These are phyloP conservation scores for Cantharis nigra DNA, from an alignment of 2,888 invertebrate genomes.

Conservation along the genomic window DNA sequence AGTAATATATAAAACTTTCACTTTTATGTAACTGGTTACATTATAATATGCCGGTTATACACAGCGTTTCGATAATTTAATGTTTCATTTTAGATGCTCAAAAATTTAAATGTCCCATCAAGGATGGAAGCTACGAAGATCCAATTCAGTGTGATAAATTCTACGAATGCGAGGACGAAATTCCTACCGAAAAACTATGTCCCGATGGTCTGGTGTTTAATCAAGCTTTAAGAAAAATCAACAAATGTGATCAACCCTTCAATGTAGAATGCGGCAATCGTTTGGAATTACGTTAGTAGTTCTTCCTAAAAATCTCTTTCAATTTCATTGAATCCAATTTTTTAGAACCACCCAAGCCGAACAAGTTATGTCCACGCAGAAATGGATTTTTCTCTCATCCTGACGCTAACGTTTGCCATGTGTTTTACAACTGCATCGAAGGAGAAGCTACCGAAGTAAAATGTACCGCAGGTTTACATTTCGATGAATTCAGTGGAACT, in stretches of 20 bases:
- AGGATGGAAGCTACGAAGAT: constrained; percentile 83
- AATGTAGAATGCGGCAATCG: constrained; percentile 90
- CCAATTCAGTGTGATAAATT: constrained; percentile 84
- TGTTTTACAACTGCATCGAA: constrained; percentile 89
- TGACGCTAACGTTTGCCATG: constrained; percentile 77
- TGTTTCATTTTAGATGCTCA: constrained; percentile 50
- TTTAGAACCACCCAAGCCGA: constrained; percentile 77
- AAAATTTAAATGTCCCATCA: constrained; percentile 78
- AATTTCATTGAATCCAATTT: constrained; percentile 5
- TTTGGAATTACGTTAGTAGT: constrained; percentile 81
- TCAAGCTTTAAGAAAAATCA: constrained; percentile 79
- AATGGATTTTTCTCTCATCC: constrained; percentile 93
- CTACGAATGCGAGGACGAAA: constrained; percentile 77
- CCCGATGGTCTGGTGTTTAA: constrained; percentile 91
- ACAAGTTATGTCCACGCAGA: constrained; percentile 75
- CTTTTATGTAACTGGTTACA: constrained; percentile 23
- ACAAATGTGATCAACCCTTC: constrained; percentile 92
- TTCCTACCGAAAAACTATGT: constrained; percentile 75
- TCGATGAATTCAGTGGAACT: constrained; percentile 86
- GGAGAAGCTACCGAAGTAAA: constrained; percentile 78
- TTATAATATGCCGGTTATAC: constrained; percentile 5
- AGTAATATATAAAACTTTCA: constrained; percentile 22
- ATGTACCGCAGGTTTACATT: constrained; percentile 87
- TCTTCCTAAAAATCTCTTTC: neutral
- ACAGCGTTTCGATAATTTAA: constrained; percentile 7